Conservation (phyloP, 2,888 invertebrate genomes). For the Pharmacophagus antenor region DNA sequence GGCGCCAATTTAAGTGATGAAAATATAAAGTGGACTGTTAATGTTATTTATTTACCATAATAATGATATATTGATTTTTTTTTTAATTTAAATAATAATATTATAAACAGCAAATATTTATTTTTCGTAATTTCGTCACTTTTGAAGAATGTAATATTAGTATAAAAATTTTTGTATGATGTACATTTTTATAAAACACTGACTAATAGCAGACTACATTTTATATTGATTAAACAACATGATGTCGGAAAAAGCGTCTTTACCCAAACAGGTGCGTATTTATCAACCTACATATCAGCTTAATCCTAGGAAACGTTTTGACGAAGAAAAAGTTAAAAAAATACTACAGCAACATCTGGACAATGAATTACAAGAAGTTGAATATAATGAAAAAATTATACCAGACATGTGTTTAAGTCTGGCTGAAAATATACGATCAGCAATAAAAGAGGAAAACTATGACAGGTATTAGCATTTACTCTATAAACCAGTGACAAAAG, state of each 20-base stretch:
- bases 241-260: conserved; percentile 53
- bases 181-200: background rate
- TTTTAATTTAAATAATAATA: background rate
- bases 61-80: background rate
- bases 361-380: conserved; percentile 81
- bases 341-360: conserved; percentile 81
- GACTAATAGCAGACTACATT: background rate
- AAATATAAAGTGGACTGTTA: no score
- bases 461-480: conserved; percentile 77
- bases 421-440: conserved; percentile 80
- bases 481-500: background rate
- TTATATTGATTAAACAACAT: conserved; percentile 37
- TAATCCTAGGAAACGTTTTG: conserved; percentile 83
- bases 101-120: background rate
- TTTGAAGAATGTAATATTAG: background rate
- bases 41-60: background rate
- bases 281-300: conserved; percentile 85
- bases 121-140: background rate
- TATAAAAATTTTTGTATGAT: background rate
- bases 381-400: conserved; percentile 81
- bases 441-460: conserved; percentile 84
- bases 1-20: no score
- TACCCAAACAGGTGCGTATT: conserved; percentile 63
- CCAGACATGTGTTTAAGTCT: conserved; percentile 81
- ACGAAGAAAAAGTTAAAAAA: conserved; percentile 80